phyloP scores from a whole-genome alignment of 2,113 vertebrate species.

The Epinephelus lanceolatus region DNA sequence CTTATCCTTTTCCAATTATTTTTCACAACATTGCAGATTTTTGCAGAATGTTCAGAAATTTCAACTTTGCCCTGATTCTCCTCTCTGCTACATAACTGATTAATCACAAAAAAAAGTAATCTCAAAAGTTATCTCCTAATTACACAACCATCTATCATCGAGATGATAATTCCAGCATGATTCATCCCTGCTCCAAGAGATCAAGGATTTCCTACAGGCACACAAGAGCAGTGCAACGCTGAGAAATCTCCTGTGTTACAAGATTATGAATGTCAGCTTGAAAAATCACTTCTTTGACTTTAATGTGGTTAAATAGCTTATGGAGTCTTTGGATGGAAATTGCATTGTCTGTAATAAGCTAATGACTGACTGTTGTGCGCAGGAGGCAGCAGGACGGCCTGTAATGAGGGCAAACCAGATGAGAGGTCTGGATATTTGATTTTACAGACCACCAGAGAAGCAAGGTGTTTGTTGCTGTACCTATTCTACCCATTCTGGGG shows the following conservation, averaged over 20 bases:
- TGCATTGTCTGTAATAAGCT: conserved; percentile 38
- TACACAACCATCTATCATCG: background rate
- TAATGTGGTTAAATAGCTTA: conserved; percentile 53
- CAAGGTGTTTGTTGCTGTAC: conserved; percentile 18
- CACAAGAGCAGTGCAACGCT: background rate
- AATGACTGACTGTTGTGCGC: conserved; percentile 34
- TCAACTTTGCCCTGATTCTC: background rate
- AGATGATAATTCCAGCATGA: background rate
- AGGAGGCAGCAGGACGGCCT: conserved; percentile 15
- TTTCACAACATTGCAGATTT: too few species aligned
- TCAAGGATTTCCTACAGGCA: background rate
- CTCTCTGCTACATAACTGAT: conserved; percentile 1
- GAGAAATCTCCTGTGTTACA: conserved; percentile 12
- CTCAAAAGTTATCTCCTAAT: conserved; percentile 14
- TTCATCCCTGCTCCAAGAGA: background rate
- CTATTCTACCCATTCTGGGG: background rate
- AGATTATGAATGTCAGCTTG: conserved; percentile 45
- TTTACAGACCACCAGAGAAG: background rate
- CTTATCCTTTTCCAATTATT: too few species aligned
- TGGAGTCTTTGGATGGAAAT: conserved; percentile 39
- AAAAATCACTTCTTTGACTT: conserved; percentile 54
- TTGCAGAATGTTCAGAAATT: background rate
- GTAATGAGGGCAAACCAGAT: conserved; percentile 45
- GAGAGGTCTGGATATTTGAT: conserved; percentile 30
- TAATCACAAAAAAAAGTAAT: background rate